Evolutionary conservation across 2,113 vertebrate species (phyloP), one percentile per base, ranked within the genome.

Genomic region (Myocastor coypus): DNA sequence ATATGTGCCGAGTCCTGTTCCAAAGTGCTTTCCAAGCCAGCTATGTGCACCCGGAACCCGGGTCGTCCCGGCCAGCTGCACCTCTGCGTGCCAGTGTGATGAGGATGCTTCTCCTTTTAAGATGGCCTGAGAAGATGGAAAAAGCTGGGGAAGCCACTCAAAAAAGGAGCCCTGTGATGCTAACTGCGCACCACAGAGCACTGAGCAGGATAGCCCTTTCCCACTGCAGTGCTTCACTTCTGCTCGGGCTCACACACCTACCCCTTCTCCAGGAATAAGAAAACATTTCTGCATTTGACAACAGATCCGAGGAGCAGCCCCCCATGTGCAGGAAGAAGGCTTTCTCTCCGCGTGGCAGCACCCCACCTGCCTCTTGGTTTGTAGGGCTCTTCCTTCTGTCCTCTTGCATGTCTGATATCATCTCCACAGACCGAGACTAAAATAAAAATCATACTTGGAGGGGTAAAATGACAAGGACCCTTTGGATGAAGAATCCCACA

Each of bases 141-240:
- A 61, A 13, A 68, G 32, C 32, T 5, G 16, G 61, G 84, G 40
- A 2, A 19, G 14, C 37, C 20, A 24, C 5, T 13, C 0, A 42
- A 46, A 5, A 24, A 24, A 57, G n/a, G 57, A 9, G 24, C 13
- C 61, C 3, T 0, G 0, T 13, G 5, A 26, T 10, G 14, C 17
- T n/a, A 52, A 12, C 34, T 4, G 0, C 34, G 30, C 28, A 4
- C 4, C 30, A 0, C 10, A 26, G 13, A 57, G 40, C 42, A 6
- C 6, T n/a, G 19, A 7, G 6, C 7, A 1, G 5, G 13, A 14
- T 3, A 28, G 2, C 8, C 20, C 34, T 37, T 32, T 19, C 40
- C 2, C 30, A 46, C 0, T 4, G 10, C 19, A 11, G 32, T 4
- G 17, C 19, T 77, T 52, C 24, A 28, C 40, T 77, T 17, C 66